Conservation (phyloP, 2,797 vertebrate species). For the Rhinoraja longicauda region DNA sequence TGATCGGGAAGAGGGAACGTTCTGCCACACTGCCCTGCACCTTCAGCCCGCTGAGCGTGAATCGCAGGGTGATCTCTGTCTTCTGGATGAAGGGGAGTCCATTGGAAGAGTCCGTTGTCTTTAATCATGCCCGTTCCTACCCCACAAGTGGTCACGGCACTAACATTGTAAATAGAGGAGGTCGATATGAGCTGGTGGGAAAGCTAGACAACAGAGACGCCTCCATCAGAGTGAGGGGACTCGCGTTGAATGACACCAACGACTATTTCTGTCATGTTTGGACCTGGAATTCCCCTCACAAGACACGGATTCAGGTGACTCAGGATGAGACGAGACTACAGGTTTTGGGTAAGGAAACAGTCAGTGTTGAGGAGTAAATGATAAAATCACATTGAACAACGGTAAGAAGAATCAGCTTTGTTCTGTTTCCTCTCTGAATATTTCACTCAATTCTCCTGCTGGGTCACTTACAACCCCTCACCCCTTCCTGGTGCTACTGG, state of each 20-base stretch:
- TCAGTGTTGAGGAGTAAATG: neutral
- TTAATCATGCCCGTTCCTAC: neutral
- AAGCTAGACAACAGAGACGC: neutral
- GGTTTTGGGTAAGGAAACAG: neutral
- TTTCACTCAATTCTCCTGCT: neutral
- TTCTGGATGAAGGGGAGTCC: neutral
- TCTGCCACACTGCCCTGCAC: neutral
- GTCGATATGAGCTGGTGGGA: neutral
- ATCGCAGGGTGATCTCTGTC: neutral
- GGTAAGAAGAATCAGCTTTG: neutral
- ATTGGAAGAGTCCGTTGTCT: neutral
- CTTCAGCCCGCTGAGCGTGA: neutral
- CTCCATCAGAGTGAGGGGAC: neutral
- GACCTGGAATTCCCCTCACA: neutral
- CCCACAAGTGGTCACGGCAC: neutral
- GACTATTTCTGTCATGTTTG: neutral
- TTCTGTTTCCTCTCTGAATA: neutral
- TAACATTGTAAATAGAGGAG: neutral
- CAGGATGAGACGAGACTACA: neutral
- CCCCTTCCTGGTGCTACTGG: too few relatives aligned
- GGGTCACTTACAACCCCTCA: neutral
- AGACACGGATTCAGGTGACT: neutral
- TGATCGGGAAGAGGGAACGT: neutral
- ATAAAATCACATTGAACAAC: neutral
- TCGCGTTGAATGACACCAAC: neutral